Evolutionary conservation across 2,888 invertebrate species (phyloP), one percentile per base, ranked within the genome.

Genomic region (Caradrina kadenii): DNA sequence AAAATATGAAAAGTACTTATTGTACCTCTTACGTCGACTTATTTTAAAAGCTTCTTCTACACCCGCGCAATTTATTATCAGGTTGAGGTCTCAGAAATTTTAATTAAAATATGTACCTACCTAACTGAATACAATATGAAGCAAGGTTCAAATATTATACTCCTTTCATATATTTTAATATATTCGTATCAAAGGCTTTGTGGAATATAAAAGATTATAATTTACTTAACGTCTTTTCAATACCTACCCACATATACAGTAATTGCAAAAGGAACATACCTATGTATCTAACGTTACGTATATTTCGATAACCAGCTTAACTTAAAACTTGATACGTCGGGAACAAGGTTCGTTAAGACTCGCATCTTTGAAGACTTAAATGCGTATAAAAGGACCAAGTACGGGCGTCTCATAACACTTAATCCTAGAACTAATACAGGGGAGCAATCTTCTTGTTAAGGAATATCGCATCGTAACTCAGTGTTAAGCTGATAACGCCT

Each of bases 401-500:
- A 64, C 26, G 58, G 45, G 56, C 35, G 45, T 59, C 67, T 73
- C 17, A 58, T 72, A 72, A 67, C 61, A 65, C 58, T 61, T 80
- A 77, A 80, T 77, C 77, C 65, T 55, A 26, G 55, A 63, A 56
- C 63, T 65, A 67, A 70, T 61, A 76, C 15, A n/a, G 61, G 45
- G 3, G 35, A 49, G 52, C 65, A 69, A 75, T 63, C 76, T 60
- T 35, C 64, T 48, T 68, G 81, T 63, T 69, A 62, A 31, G 54
- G 56, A 67, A 66, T 69, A 72, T 68, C 64, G 59, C 53, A 22
- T 70, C 58, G 67, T 71, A 68, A 71, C 55, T 71, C 80, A 65
- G 54, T 54, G 63, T 50, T 80, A 75, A 80, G 77, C 81, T 71
- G 79, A 79, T 76, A 79, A 79, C 63, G 39, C 22, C n/a, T 31